Base-by-base conservation (phyloP, 2,797 vertebrate genomes). In the Coranthus polyacanthus region DNA sequence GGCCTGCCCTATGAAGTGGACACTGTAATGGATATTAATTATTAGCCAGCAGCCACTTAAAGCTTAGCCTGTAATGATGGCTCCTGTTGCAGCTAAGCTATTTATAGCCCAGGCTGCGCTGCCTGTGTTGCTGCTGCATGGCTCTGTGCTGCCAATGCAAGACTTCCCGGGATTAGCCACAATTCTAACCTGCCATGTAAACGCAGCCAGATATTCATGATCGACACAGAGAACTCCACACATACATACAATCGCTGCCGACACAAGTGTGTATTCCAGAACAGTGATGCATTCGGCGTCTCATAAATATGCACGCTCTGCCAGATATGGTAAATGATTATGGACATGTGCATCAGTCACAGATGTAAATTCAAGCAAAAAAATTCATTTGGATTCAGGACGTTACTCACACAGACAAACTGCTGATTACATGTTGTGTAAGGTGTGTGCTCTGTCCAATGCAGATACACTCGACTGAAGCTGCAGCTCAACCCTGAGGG, bases 401-500 rank as follows among this genome's bases (percentile, higher is more conserved):
- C 44, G 29, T 61, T 21, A 21, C 36, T 72, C 56, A 45, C 43
- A 36, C 7, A 49, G 38, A 66, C 34, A 63, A 60, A 65, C 29
- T 55, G 42, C 63, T 68, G 52, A 63, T 68, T 54, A 9, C 43
- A 37, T 72, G 49, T 72, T 55, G 67, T 59, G 59, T 82, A 4
- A 75, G 43, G 54, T 36, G 13, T 86, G 58, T 82, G 58, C 72
- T 85, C 73, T 79, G 63, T 83, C 81, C 83, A 26, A 59, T 76
- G 79, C 89, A 95, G 93, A 85, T 94, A 94, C 86, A 96, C 94
- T 17, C 96, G 96, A 75, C 94, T 99, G 71, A 96, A 95, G 75
- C 94, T 99, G 80, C 97, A 99, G 91, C 95, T 96, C 61, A 98
- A 96, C 87, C 95, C 96, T 20, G 98, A 99, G 82, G 96, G 96